phyloP scores from a whole-genome alignment of 2,113 vertebrate genomes.

The Peromyscus leucopus region DNA sequence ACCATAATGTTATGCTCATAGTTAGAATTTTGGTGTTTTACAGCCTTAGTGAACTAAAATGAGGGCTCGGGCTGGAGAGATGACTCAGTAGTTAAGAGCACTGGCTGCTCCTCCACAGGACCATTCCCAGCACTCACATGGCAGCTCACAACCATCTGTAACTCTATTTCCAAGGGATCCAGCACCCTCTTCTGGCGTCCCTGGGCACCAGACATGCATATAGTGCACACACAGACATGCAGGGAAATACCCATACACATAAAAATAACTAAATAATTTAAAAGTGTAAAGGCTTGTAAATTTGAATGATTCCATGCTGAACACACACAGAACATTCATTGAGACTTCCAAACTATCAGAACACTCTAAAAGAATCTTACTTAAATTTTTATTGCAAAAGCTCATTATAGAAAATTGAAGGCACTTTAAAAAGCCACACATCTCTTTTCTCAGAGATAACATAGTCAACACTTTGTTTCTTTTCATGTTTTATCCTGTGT shows the following conservation, averaged over 20 bases:
- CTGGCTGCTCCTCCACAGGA: background rate
- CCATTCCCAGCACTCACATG: background rate
- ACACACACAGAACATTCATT: background rate
- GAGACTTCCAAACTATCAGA: constrained; percentile 36
- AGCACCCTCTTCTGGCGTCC: background rate
- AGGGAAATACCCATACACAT: background rate
- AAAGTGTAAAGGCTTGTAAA: constrained; percentile 27
- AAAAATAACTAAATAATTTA: background rate
- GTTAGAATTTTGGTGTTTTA: constrained; percentile 36
- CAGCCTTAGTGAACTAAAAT: constrained; percentile 47
- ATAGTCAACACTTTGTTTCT: constrained; percentile 48
- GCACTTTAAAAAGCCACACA: background rate
- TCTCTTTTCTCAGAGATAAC: constrained; percentile 50
- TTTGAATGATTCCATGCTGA: constrained; percentile 27
- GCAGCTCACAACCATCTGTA: background rate
- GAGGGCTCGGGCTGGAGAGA: background rate
- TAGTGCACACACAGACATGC: background rate
- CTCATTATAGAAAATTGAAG: constrained; percentile 22
- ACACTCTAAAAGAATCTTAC: constrained; percentile 23
- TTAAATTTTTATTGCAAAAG: constrained; percentile 64
- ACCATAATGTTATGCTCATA: constrained; percentile 42
- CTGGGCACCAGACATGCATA: background rate
- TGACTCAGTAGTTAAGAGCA: background rate
- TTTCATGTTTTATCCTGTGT: constrained; percentile 35
- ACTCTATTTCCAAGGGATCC: background rate